Percentiles rank a stretch among this genome's conserved stretches.
Evolutionary conservation across 2,888 invertebrate genomes (phyloP).

Genomic region (Chrysodeixis includens): DNA sequence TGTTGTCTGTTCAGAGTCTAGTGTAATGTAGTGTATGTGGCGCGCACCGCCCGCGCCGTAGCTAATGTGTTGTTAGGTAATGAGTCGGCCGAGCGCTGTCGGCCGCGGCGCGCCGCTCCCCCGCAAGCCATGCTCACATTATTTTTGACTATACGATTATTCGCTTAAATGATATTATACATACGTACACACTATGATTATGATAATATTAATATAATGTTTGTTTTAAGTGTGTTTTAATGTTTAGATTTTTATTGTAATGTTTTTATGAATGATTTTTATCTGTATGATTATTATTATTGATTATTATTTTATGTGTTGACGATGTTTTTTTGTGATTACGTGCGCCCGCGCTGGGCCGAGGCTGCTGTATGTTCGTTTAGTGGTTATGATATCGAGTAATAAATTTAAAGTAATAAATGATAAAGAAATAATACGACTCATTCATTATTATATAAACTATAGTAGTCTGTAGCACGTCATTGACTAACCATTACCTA

Average conservation of each 20-base stretch:
- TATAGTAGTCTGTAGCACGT: conserved; percentile 87
- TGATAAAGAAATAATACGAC: conserved; percentile 86
- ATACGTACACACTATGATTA: conserved; percentile 89
- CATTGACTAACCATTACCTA: conserved; percentile 89
- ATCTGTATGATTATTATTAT: conserved; percentile 89
- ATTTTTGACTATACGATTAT: conserved; percentile 89
- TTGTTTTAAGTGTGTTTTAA: conserved; percentile 90
- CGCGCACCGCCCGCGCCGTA: conserved; percentile 48
- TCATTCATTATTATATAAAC: conserved; percentile 87
- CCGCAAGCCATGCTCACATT: conserved; percentile 86
- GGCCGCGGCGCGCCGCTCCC: conserved; percentile 70
- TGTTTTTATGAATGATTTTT: conserved; percentile 90
- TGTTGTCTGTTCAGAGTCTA: conserved; percentile 71
- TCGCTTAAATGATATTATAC: conserved; percentile 89
- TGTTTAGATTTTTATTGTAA: conserved; percentile 90
- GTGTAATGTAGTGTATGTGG: conserved; percentile 53
- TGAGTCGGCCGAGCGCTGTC: conserved; percentile 41
- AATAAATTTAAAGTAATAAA: conserved; percentile 86
- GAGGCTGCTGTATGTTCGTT: conserved; percentile 86
- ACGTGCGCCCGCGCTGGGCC: conserved; percentile 80
- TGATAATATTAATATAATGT: conserved; percentile 89
- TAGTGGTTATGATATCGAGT: conserved; percentile 85
- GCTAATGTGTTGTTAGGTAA: conserved; percentile 60
- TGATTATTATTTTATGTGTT: conserved; percentile 90
- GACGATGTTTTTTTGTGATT: conserved; percentile 89